Evolutionary conservation across 1,140 invertebrate genomes (phyloP).

Genomic region (Leptinotarsa defecta): DNA sequence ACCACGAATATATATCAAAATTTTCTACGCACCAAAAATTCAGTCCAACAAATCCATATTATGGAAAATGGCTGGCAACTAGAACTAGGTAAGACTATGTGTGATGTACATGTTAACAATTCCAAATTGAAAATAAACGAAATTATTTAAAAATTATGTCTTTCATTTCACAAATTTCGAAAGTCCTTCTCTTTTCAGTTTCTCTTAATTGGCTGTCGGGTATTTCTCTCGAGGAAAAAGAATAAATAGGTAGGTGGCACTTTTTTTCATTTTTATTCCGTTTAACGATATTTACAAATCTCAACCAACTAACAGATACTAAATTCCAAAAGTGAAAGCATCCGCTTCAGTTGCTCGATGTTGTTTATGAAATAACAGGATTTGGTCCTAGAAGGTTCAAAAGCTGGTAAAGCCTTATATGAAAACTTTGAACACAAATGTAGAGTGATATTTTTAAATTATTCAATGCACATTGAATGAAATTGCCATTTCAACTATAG

Average conservation of each 20-base stretch:
- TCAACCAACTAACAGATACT: conserved; percentile 50
- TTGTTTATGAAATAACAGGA: too few species aligned
- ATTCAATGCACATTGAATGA: too few species aligned
- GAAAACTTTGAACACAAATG: too few species aligned
- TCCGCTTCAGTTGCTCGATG: conserved; percentile 13
- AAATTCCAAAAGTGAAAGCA: conserved; percentile 50
- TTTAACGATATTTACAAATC: conserved; percentile 21
- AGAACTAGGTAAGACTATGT: conserved; percentile 54
- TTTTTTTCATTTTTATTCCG: conserved; percentile 39
- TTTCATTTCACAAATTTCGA: conserved; percentile 37
- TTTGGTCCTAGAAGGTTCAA: too few species aligned
- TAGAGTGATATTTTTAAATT: too few species aligned
- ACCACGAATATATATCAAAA: conserved; percentile 49
- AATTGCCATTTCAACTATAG: too few species aligned
- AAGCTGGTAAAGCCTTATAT: too few species aligned
- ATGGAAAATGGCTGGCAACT: conserved; percentile 39
- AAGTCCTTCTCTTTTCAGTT: conserved; percentile 35
- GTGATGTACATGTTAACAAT: conserved; percentile 58
- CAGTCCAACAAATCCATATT: conserved; percentile 41
- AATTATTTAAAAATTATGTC: conserved; percentile 46
- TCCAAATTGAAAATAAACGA: conserved; percentile 57
- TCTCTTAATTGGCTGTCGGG: conserved; percentile 40
- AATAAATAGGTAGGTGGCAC: conserved; percentile 52
- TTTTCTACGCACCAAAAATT: conserved; percentile 51
- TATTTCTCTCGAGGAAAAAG: conserved; percentile 28